Percentiles rank a stretch among this genome's conserved stretches.
Evolutionary conservation across 1,140 invertebrate species (phyloP).

Genomic region (Antheraea pernyi): DNA sequence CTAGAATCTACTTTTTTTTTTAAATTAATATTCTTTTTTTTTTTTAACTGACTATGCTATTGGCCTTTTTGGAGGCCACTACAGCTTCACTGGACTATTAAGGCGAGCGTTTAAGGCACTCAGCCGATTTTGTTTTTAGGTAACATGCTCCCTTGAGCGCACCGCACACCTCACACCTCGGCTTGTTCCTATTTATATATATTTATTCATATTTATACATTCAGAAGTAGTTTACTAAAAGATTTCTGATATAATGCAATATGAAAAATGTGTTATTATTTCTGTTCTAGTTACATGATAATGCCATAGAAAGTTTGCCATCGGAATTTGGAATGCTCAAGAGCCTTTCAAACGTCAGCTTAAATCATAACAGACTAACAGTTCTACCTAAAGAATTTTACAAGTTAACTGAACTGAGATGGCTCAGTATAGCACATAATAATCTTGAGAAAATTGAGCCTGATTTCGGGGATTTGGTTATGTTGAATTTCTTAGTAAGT

Average conservation of each 20-base stretch:
- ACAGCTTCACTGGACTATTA: no score
- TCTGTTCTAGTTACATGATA: constrained; percentile 87
- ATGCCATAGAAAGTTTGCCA: constrained; percentile 86
- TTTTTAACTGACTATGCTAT: no score
- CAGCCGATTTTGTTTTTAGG: no score
- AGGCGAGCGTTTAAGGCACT: no score
- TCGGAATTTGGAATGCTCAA: constrained; percentile 87
- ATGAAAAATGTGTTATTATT: background rate
- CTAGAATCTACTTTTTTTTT: no score
- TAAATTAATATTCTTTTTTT: no score
- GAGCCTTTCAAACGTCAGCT: constrained; percentile 87
- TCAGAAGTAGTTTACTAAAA: no score
- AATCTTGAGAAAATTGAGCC: constrained; percentile 80
- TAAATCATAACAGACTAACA: constrained; percentile 88
- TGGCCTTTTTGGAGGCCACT: no score
- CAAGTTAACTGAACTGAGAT: constrained; percentile 83
- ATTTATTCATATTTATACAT: no score
- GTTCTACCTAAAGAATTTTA: constrained; percentile 83
- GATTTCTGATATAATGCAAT: background rate
- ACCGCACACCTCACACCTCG: no score
- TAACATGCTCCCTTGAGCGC: no score
- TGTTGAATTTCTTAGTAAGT: constrained; percentile 81
- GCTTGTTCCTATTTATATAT: no score
- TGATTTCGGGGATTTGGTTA: constrained; percentile 85
- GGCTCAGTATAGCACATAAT: constrained; percentile 87